A percentile compares a stretch with the other conserved stretches of the same genome.
phyloP scores from a whole-genome alignment of 2,797 vertebrate species.

The Halcyon badia region DNA sequence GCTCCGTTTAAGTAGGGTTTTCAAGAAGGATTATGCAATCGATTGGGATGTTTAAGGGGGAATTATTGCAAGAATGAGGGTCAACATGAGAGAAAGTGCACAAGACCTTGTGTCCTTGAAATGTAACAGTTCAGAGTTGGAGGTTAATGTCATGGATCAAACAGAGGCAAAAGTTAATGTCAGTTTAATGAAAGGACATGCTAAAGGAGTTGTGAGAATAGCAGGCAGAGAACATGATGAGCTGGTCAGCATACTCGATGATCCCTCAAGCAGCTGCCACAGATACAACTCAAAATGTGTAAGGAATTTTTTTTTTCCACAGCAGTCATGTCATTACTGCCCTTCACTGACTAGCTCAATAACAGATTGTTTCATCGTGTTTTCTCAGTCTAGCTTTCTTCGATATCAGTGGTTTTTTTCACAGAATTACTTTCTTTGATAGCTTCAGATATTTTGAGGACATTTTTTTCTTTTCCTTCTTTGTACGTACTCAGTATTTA shows the following conservation, averaged over 20 bases:
- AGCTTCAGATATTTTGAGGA: neutral
- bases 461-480: neutral
- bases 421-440: neutral
- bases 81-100: fast-evolving
- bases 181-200: neutral
- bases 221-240: neutral
- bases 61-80: neutral
- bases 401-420: neutral
- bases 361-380: neutral
- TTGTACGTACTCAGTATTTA: neutral
- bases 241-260: neutral
- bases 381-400: neutral
- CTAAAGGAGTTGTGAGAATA: constrained; percentile 2
- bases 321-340: neutral
- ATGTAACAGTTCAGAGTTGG: neutral
- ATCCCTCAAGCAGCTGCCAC: constrained; percentile 7
- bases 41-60: neutral
- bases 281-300: neutral
- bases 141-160: neutral
- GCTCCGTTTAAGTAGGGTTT: neutral
- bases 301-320: neutral
- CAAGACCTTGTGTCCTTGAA: neutral
- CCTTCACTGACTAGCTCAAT: neutral
- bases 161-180: neutral
- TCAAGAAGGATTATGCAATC: neutral